Base-by-base conservation (phyloP, 2,797 vertebrate genomes). In the Poliocrania exsul region DNA sequence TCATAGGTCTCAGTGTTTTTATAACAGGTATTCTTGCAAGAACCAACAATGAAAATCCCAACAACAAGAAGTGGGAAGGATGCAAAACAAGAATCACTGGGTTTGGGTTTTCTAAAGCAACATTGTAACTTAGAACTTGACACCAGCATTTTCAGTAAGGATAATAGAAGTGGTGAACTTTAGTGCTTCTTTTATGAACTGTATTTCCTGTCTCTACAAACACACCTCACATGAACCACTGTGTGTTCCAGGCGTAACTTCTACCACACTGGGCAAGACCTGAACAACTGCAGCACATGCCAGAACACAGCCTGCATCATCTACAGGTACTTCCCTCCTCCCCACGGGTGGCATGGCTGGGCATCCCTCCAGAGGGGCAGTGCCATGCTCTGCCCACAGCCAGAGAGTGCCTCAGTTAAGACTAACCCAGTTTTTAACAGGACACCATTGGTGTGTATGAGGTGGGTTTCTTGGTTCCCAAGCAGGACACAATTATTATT, bases 271-370 rank as follows among this genome's bases (percentile, higher is more conserved):
- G 99, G 99, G 93, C 99, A 99, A 97, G 99, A 99, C 97, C 99
- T 99, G 92, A 99, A 99, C 98, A 99, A 99, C 95, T 99, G 99
- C 97, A 97, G 99, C 83, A 99, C 99, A 93, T 99, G 99, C 85
- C 99, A 99, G 98, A 99, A 99, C 98, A 99, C 99, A 2, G 99
- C 99, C n/a, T 99, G 99, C 98, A 99, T 99, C 98, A 99, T 99
- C 94, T 99, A 99, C 99, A 99, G 99, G 99, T 99, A 99, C 97
- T 50, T 54, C 35, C 2, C 56, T 99, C 98, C 96, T 80, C 66
- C 67, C 6, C 33, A 33, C 21, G 8, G 6, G 3, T 3, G 57
- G 31, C 37, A 24, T 47, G 51, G 26, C 82, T 73, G 25, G 10
- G 15, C 24, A 14, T 29, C 17, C n/a, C 18, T 10, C 28, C 50